phyloP scores from a whole-genome alignment of 2,797 vertebrate genomes.

The Muraenolepis orangiensis region DNA sequence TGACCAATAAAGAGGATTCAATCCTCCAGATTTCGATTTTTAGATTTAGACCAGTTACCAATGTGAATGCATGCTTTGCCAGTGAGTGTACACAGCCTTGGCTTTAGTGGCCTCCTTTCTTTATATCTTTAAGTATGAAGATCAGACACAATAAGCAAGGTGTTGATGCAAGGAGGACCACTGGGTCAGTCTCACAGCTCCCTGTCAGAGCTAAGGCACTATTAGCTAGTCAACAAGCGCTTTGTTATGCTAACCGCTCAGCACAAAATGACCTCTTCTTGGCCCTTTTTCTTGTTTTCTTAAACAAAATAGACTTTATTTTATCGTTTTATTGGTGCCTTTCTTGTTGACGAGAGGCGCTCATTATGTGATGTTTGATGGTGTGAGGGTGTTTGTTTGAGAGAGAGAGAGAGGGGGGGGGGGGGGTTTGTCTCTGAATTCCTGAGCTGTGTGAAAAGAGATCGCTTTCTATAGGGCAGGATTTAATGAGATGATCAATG shows the following conservation, averaged over 20 bases:
- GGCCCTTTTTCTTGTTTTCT: conserved; percentile 56
- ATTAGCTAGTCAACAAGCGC: conserved; percentile 72
- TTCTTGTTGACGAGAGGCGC: conserved; percentile 64
- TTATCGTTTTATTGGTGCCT: conserved; percentile 75
- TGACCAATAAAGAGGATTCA: too few species aligned
- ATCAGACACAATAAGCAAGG: conserved; percentile 47
- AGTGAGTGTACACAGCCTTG: background rate
- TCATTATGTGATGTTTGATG: conserved; percentile 71
- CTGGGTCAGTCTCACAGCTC: conserved; percentile 73
- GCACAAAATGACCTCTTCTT: conserved; percentile 73
- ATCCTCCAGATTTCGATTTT: too few species aligned
- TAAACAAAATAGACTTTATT: conserved; percentile 74
- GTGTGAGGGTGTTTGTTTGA: conserved; percentile 63
- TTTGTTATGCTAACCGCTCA: conserved; percentile 78
- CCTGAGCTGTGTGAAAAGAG: conserved; percentile 74
- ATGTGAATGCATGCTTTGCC: conserved; percentile 7
- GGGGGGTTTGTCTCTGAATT: conserved; percentile 67
- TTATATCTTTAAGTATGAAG: conserved; percentile 40
- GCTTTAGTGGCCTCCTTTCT: conserved; percentile 51
- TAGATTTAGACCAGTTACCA: too few species aligned
- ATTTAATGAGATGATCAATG: conserved; percentile 74
- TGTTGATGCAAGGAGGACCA: conserved; percentile 65
- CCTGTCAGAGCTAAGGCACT: conserved; percentile 72
- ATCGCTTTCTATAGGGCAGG: conserved; percentile 59
- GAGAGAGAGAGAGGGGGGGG: conserved; percentile 41